A percentile compares a stretch with the other conserved stretches of the same genome.
Conservation (phyloP, 1,140 invertebrate species). For the Drosophila biarmipes region DNA sequence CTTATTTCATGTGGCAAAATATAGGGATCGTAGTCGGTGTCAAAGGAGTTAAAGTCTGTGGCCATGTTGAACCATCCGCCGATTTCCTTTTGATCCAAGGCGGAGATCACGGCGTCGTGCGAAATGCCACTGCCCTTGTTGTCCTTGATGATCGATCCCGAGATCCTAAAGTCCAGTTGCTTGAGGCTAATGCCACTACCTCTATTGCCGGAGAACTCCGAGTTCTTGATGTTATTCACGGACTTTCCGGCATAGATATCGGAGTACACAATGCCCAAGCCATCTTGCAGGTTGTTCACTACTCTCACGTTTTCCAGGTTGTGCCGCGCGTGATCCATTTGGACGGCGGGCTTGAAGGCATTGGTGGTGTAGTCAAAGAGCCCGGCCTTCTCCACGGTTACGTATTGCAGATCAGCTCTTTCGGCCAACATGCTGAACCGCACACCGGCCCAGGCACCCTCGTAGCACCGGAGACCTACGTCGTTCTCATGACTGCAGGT, state of each 20-base stretch:
- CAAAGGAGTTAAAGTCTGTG: constrained; percentile 87
- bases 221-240: constrained; percentile 94
- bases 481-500: constrained; percentile 95
- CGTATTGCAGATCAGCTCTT: constrained; percentile 93
- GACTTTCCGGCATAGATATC: constrained; percentile 94
- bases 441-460: constrained; percentile 96
- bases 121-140: constrained; percentile 95
- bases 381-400: constrained; percentile 96
- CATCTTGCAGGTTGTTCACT: constrained; percentile 93
- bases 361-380: constrained; percentile 96
- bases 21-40: constrained; percentile 89
- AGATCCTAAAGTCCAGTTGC: constrained; percentile 93
- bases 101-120: constrained; percentile 95
- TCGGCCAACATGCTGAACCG: constrained; percentile 94
- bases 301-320: constrained; percentile 93
- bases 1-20: constrained; percentile 87
- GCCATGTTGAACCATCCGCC: constrained; percentile 94
- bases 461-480: constrained; percentile 94
- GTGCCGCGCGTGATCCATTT: constrained; percentile 98
- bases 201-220: constrained; percentile 93
- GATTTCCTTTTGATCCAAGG: constrained; percentile 94
- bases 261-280: constrained; percentile 94
- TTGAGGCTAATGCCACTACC: constrained; percentile 95
- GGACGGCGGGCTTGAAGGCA: constrained; percentile 95
- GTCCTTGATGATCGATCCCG: constrained; percentile 91